Conservation (phyloP, 2,888 invertebrate species). For the Nephrotoma guestfalica region DNA sequence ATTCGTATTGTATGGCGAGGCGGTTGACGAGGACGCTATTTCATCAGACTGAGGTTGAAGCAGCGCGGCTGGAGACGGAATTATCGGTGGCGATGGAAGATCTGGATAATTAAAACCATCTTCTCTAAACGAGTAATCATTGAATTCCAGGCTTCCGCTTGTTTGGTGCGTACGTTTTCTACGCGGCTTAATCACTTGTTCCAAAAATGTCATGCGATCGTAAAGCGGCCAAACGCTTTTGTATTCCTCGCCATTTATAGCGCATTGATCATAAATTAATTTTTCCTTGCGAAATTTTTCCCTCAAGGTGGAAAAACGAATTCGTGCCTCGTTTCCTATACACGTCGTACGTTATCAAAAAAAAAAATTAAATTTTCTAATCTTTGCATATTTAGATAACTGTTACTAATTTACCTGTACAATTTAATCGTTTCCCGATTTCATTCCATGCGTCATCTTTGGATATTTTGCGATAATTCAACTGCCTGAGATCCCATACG, state of each 20-base stretch:
- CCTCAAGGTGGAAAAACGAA: background rate
- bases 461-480: background rate
- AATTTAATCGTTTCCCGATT: conserved; percentile 1
- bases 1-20: background rate
- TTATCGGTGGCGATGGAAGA: background rate
- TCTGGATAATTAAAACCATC: background rate
- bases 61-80: background rate
- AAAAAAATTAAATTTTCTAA: background rate
- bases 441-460: background rate
- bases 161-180: background rate
- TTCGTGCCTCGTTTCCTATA: conserved; percentile 1
- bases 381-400: background rate
- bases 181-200: background rate
- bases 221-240: background rate
- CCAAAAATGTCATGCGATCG: conserved; percentile 1
- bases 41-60: background rate
- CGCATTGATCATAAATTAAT: background rate
- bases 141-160: background rate
- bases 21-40: background rate
- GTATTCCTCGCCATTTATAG: background rate
- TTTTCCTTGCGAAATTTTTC: conserved; percentile 2
- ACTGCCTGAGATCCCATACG: background rate
- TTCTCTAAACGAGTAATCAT: background rate
- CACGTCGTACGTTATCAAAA: background rate
- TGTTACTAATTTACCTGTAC: conserved; percentile 1